These are phyloP conservation scores for Zaprionus obscuricornis DNA, from an alignment of 2,888 invertebrate genomes.

Conservation along the genomic window DNA sequence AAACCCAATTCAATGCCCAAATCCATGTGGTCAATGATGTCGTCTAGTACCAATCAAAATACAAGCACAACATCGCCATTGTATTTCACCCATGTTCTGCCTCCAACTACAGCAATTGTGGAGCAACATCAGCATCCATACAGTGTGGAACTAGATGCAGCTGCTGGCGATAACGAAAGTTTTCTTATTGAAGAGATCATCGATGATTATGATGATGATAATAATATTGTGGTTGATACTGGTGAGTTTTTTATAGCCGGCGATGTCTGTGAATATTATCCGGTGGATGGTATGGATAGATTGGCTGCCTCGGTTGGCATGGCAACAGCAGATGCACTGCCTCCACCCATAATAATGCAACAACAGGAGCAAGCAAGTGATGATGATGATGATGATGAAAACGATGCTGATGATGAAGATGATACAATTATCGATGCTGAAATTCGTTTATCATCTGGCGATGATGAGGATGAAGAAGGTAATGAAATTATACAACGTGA, in stretches of 20 bases:
- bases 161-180: constrained; percentile 65
- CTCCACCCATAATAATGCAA: constrained; percentile 80
- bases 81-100: constrained; percentile 73
- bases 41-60: constrained; percentile 38
- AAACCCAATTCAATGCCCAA: constrained; percentile 31
- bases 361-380: constrained; percentile 62
- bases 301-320: constrained; percentile 50
- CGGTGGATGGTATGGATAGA: constrained; percentile 67
- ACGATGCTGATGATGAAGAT: constrained; percentile 56
- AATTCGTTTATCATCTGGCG: constrained; percentile 55
- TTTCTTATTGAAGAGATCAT: constrained; percentile 78
- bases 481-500: constrained; percentile 40
- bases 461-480: constrained; percentile 47
- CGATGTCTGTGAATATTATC: constrained; percentile 77
- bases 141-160: constrained; percentile 60
- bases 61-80: constrained; percentile 62
- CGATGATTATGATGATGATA: constrained; percentile 78
- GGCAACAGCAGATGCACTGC: constrained; percentile 70
- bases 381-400: constrained; percentile 58
- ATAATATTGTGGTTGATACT: constrained; percentile 76
- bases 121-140: constrained; percentile 69
- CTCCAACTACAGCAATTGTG: constrained; percentile 51
- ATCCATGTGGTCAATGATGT: constrained; percentile 38
- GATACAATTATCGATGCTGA: constrained; percentile 39
- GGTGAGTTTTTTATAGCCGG: constrained; percentile 79